phyloP scores from a whole-genome alignment of 2,888 invertebrate species.

The Gymnoscelis rufifasciata region DNA sequence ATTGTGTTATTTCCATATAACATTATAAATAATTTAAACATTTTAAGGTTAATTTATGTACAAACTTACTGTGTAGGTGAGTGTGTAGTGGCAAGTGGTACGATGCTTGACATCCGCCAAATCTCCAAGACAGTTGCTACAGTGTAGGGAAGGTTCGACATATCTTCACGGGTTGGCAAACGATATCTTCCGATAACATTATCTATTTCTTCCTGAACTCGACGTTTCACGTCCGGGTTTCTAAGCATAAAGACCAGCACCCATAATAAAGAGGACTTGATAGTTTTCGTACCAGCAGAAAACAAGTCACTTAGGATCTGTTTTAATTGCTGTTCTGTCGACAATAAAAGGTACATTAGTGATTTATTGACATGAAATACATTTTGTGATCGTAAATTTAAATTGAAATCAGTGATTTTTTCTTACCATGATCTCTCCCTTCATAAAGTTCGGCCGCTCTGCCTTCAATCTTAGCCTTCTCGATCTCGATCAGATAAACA shows the following conservation, averaged over 20 bases:
- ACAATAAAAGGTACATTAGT: constrained; percentile 3
- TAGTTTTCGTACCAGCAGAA: constrained; percentile 96
- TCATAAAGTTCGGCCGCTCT: constrained; percentile 86
- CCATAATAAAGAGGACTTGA: constrained; percentile 94
- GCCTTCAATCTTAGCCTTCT: constrained; percentile 88
- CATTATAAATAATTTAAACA: neutral
- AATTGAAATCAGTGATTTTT: neutral
- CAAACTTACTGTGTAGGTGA: constrained; percentile 89
- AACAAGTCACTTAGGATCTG: constrained; percentile 95
- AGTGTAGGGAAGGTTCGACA: constrained; percentile 88
- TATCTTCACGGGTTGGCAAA: constrained; percentile 88
- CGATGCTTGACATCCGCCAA: constrained; percentile 90
- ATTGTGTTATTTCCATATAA: neutral
- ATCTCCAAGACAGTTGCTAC: constrained; percentile 93
- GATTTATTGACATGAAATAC: neutral
- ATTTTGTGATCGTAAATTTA: neutral
- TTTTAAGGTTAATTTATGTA: constrained; percentile 8
- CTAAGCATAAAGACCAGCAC: constrained; percentile 92
- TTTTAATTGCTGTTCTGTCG: constrained; percentile 90
- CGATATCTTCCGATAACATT: constrained; percentile 88
- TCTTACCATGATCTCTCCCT: constrained; percentile 90
- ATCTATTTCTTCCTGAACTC: constrained; percentile 92
- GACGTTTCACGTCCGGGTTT: constrained; percentile 88
- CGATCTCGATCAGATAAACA: constrained; percentile 90
- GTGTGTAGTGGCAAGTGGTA: constrained; percentile 93